Evolutionary conservation across 1,140 invertebrate genomes (phyloP), one percentile per base, ranked within the genome.

Genomic region (Neodiprion virginianus): DNA sequence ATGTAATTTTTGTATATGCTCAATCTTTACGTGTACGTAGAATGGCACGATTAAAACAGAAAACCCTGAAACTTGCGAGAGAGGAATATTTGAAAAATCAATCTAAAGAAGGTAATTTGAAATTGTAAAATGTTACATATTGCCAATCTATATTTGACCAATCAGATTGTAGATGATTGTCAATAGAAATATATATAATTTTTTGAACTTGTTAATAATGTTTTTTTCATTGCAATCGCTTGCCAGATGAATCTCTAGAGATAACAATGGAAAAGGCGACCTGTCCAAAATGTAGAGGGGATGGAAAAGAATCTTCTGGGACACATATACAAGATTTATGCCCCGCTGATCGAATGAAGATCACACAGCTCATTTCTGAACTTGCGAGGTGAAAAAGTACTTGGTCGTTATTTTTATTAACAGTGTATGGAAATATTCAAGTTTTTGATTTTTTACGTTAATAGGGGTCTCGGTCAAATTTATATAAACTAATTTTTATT

Each of bases 271-370:
- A 76, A 48, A 71, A 75, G 67, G 72, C 72, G n/a, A 28, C 53
- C 48, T 84, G 82, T 69, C 72, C 76, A 8, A 80, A 80, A 75
- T 81, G 82, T 76, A 76, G 71, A 17, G 79, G 78, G 0, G 80
- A 79, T 11, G 48, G 68, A 7, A 74, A 23, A 14, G 75, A 48
- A 67, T 78, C n/a, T 75, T 67, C 48, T 1, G 74, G 75, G 67
- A 75, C 80, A 48, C 83, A 84, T 49, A 83, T 83, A 8, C 79
- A 81, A 49, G 80, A 84, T 76, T 74, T 84, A 7, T 83, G 84
- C 69, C 79, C 80, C 0, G 79, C 77, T 10, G 84, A 84, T 74
- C 81, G 78, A 70, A 79, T 77, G 50, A 77, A 79, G 69, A 82
- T 84, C 28, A 79, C 78, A 11, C 71, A 81, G 74, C 77, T 85